Percentiles rank a stretch among this genome's conserved stretches.
Conservation (phyloP, 2,797 vertebrate species). For the Lophotriccus pileatus region DNA sequence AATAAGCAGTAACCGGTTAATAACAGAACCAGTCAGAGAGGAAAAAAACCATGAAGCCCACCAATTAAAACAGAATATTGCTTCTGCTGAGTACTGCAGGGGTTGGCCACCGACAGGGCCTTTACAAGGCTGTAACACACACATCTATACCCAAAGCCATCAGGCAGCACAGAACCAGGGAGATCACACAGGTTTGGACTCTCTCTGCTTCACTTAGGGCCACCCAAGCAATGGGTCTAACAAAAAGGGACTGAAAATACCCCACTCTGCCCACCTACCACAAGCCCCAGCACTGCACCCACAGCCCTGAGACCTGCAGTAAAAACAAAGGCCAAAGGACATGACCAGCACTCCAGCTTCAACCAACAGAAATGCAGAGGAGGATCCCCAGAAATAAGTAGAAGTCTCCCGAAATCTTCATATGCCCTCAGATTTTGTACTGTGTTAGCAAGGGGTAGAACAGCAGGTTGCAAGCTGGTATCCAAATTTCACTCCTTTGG, state of each 20-base stretch:
- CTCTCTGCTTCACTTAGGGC: not conserved
- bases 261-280: rapidly evolving
- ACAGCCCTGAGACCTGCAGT: too few species aligned
- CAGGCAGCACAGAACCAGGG: not conserved
- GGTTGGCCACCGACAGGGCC: not conserved
- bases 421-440: not conserved
- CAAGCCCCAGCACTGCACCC: not conserved
- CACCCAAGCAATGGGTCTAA: not conserved
- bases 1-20: conserved; percentile 54
- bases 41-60: not conserved
- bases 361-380: not conserved
- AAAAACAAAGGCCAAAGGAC: not conserved
- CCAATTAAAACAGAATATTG: conserved; percentile 20
- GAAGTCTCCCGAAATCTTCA: not conserved
- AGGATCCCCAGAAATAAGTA: not conserved
- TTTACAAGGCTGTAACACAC: not conserved
- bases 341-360: not conserved
- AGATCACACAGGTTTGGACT: not conserved
- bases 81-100: conserved; percentile 17
- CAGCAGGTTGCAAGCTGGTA: not conserved
- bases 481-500: not conserved
- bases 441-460: not conserved
- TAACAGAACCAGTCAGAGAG: conserved; percentile 35
- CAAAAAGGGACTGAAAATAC: not conserved
- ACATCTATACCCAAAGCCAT: not conserved